Evolutionary conservation across 2,888 invertebrate species (phyloP).

Genomic region (Lithodes maja): DNA sequence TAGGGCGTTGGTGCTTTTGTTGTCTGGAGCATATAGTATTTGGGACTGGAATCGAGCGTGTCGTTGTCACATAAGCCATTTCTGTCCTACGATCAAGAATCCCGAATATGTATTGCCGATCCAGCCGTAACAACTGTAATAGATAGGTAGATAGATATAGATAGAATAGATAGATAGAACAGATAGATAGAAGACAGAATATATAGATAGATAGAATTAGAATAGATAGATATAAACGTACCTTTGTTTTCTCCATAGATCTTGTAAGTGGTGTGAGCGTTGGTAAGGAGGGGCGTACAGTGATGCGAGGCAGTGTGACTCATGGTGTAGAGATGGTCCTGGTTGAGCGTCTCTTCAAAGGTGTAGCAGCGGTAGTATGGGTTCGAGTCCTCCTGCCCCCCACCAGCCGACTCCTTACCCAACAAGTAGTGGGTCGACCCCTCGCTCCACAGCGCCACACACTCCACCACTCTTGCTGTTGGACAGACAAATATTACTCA

Average conservation of each 20-base stretch:
- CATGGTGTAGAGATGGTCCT: conserved; percentile 24
- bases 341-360: conserved; percentile 28
- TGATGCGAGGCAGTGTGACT: conserved; percentile 4
- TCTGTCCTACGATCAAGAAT: too few relatives aligned
- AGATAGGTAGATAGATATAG: too few relatives aligned
- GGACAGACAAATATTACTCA: too few relatives aligned
- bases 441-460: conserved; percentile 51
- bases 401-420: not conserved
- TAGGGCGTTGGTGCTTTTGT: too few relatives aligned
- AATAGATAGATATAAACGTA: not conserved
- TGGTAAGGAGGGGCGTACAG: not conserved
- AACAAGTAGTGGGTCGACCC: conserved; percentile 36
- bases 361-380: conserved; percentile 29
- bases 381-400: not conserved
- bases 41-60: too few relatives aligned
- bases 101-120: too few relatives aligned
- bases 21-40: too few relatives aligned
- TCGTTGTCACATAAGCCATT: too few relatives aligned
- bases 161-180: not conserved
- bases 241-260: conserved; percentile 36
- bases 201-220: too few relatives aligned
- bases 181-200: not conserved
- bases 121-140: too few relatives aligned
- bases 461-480: conserved; percentile 10
- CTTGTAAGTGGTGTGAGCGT: conserved; percentile 7